Evolutionary conservation across 2,113 vertebrate species (phyloP).

Genomic region (Dicentrarchus labrax): DNA sequence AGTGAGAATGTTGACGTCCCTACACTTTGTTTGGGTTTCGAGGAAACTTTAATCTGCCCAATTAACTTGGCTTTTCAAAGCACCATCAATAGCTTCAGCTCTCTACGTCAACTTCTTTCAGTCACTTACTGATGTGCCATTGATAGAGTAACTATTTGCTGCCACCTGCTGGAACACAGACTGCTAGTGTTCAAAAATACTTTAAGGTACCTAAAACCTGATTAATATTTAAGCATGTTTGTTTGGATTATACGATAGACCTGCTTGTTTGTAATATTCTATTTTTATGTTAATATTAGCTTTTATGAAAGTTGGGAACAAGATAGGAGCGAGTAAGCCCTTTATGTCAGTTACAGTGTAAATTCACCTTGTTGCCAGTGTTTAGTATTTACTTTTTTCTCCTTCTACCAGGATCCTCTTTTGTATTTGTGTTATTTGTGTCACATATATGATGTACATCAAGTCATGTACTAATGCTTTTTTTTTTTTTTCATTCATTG

Average conservation of each 20-base stretch:
- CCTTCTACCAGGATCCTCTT: background rate
- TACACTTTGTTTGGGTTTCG: background rate
- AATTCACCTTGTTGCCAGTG: background rate
- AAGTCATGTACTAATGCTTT: background rate
- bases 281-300: background rate
- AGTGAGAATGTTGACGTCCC: background rate
- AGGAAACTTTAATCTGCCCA: background rate
- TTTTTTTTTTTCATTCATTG: background rate
- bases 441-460: background rate
- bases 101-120: no score
- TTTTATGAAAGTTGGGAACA: no score
- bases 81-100: background rate
- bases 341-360: background rate
- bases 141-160: conserved; percentile 57
- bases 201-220: background rate
- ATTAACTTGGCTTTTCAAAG: background rate
- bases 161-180: conserved; percentile 66
- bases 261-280: conserved; percentile 1
- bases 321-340: background rate
- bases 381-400: background rate
- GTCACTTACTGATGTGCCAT: no score
- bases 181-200: background rate
- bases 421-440: background rate
- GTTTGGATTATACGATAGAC: background rate
- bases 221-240: background rate